Evolutionary conservation across 1,140 invertebrate species (phyloP).

Genomic region (Pachyrhynchus sulphureomaculatus): DNA sequence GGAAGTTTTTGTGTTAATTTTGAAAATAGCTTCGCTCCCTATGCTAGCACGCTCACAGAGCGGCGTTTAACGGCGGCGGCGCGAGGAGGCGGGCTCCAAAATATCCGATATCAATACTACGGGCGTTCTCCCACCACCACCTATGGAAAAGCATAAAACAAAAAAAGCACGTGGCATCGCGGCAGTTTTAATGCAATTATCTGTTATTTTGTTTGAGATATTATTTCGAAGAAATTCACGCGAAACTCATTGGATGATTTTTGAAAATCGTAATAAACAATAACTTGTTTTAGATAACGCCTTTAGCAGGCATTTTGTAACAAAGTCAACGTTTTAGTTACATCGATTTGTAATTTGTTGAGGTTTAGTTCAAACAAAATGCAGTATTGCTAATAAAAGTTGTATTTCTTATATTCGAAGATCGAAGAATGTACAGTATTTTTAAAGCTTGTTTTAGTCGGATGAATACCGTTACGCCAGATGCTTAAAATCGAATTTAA

Average conservation of each 20-base stretch:
- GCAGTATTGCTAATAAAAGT: too few relatives aligned
- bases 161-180: slow-evolving; percentile 46
- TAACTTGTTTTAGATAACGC: neutral
- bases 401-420: too few relatives aligned
- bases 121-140: slow-evolving; percentile 33
- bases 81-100: slow-evolving; percentile 36
- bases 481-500: slow-evolving; percentile 10
- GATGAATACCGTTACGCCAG: slow-evolving; percentile 9
- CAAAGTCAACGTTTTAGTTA: too few relatives aligned
- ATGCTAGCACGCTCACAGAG: neutral
- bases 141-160: slow-evolving; percentile 23
- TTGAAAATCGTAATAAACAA: neutral
- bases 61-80: slow-evolving; percentile 14
- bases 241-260: slow-evolving; percentile 7
- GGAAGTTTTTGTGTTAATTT: slow-evolving; percentile 31
- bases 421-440: too few relatives aligned
- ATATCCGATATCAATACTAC: slow-evolving; percentile 50
- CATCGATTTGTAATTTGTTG: too few relatives aligned
- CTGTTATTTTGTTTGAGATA: slow-evolving; percentile 36
- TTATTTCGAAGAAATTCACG: slow-evolving; percentile 33
- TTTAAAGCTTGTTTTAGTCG: neutral
- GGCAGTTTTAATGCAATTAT: slow-evolving; percentile 41
- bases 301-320: neutral
- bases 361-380: too few relatives aligned
- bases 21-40: slow-evolving; percentile 31